phyloP scores from a whole-genome alignment of 2,113 vertebrate species.

The Macroglossus sobrinus region DNA sequence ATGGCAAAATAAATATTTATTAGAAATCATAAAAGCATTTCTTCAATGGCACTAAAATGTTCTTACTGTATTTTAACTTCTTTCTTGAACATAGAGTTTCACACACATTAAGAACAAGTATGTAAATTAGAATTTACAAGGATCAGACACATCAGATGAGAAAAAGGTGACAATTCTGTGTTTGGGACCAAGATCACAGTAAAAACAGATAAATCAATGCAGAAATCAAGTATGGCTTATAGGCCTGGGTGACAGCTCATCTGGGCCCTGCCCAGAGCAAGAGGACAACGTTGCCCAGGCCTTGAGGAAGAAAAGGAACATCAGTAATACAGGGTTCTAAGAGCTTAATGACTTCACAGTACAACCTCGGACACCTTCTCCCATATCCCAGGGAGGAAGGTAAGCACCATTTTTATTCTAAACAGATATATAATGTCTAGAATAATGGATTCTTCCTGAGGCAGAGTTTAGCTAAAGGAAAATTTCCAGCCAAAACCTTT shows the following conservation, averaged over 20 bases:
- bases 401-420: slow-evolving; percentile 4
- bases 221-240: slow-evolving; percentile 50
- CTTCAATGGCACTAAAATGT: background rate
- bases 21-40: slow-evolving; percentile 48
- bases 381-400: background rate
- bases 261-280: background rate
- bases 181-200: slow-evolving; percentile 53
- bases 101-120: slow-evolving; percentile 35
- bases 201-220: background rate
- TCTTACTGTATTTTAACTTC: slow-evolving; percentile 17
- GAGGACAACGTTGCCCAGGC: background rate
- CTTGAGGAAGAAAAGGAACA: slow-evolving; percentile 23
- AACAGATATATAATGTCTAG: background rate
- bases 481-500: background rate
- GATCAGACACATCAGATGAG: background rate
- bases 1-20: slow-evolving; percentile 77
- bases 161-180: slow-evolving; percentile 22
- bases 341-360: slow-evolving; percentile 64
- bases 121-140: slow-evolving; percentile 25
- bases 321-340: slow-evolving; percentile 44
- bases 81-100: slow-evolving; percentile 43
- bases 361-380: background rate
- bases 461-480: background rate
- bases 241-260: background rate
- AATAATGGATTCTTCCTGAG: slow-evolving; percentile 17